Conservation (phyloP, 2,888 invertebrate species). For the Drosophila incognita region DNA sequence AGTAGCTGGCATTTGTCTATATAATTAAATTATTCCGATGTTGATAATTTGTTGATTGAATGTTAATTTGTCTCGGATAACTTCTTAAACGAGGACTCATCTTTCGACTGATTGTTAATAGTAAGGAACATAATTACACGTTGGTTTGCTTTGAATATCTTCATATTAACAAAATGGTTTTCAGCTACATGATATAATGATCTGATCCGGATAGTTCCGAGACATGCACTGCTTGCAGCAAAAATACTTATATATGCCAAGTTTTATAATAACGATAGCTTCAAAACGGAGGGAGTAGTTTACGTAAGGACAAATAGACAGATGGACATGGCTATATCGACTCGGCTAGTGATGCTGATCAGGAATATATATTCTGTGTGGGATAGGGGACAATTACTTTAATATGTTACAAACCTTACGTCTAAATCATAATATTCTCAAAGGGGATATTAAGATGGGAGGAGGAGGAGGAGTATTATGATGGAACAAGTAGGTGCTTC, state of each 20-base stretch:
- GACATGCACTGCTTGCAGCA: not conserved
- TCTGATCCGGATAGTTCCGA: not conserved
- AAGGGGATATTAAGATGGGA: not conserved
- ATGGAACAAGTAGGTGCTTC: not conserved
- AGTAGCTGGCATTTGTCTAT: not conserved
- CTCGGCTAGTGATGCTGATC: too few relatives aligned
- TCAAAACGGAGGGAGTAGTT: not conserved
- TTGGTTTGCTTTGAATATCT: not conserved
- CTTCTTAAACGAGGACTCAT: not conserved
- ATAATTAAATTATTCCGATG: not conserved
- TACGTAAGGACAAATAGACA: not conserved
- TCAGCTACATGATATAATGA: not conserved
- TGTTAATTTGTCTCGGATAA: not conserved
- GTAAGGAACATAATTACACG: not conserved
- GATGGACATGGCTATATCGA: too few relatives aligned
- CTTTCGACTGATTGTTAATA: not conserved
- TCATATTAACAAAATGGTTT: not conserved
- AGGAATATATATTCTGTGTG: too few relatives aligned
- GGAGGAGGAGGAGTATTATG: not conserved
- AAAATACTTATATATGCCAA: not conserved
- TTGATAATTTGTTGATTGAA: not conserved
- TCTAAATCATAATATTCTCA: not conserved
- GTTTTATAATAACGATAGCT: not conserved
- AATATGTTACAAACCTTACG: not conserved
- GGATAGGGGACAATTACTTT: not conserved